These are phyloP conservation scores for Dryoscopus gambensis DNA, from an alignment of 2,113 vertebrate species.

Conservation along the genomic window DNA sequence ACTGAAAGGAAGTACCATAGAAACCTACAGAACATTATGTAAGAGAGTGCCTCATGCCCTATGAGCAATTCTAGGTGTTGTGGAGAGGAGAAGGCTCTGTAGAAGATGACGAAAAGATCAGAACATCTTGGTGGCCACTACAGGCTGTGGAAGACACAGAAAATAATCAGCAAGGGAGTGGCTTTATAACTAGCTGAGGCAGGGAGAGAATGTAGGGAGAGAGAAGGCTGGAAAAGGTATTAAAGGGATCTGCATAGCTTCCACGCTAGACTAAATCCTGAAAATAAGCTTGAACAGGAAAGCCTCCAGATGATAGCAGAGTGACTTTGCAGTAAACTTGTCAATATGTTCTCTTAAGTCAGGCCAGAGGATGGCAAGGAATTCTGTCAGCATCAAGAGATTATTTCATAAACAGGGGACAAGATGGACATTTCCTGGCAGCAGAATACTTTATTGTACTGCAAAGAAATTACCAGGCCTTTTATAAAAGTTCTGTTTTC, in stretches of 20 bases:
- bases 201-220: no score
- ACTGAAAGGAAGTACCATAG: not conserved
- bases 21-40: constrained; percentile 5
- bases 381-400: not conserved
- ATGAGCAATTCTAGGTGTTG: not conserved
- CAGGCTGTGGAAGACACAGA: not conserved
- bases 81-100: not conserved
- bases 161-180: not conserved
- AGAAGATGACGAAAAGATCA: not conserved
- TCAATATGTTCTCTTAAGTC: not conserved
- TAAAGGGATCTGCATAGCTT: not conserved
- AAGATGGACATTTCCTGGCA: not conserved
- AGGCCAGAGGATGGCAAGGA: not conserved
- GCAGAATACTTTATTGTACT: not conserved
- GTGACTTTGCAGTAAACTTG: not conserved
- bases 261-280: not conserved
- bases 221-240: not conserved
- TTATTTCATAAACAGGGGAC: not conserved
- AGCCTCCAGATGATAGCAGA: not conserved
- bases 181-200: not conserved
- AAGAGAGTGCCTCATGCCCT: not conserved
- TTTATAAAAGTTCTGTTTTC: not conserved
- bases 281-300: not conserved
- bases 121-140: not conserved
- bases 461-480: not conserved